Evolutionary conservation across 1,140 invertebrate species (phyloP).

Genomic region (Cotesia vestalis): DNA sequence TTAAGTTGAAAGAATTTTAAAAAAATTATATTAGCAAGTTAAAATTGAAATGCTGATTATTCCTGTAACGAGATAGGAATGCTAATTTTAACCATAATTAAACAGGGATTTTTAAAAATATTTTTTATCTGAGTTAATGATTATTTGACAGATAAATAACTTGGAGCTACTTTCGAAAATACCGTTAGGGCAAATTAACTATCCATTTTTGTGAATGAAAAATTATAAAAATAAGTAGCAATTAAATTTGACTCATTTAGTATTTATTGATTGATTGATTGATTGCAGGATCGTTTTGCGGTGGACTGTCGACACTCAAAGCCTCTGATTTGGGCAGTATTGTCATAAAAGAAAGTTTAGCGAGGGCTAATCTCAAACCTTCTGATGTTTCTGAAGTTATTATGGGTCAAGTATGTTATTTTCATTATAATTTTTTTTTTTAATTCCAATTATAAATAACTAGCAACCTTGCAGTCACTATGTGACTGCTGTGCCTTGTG

Average conservation of each 20-base stretch:
- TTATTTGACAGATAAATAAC: slow-evolving; percentile 11
- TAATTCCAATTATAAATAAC: too few relatives aligned
- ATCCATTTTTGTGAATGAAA: slow-evolving; percentile 18
- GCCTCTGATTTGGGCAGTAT: slow-evolving; percentile 79
- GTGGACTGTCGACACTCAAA: slow-evolving; percentile 73
- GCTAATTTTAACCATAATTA: too few relatives aligned
- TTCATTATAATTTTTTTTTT: slow-evolving; percentile 20
- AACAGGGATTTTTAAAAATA: too few relatives aligned
- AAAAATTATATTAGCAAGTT: too few relatives aligned
- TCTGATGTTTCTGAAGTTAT: slow-evolving; percentile 85
- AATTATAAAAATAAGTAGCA: neutral
- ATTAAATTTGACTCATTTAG: neutral
- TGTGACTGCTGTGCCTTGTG: too few relatives aligned
- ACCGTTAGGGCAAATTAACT: slow-evolving; percentile 24
- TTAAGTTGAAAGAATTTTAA: neutral
- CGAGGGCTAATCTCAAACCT: slow-evolving; percentile 70
- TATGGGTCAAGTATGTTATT: slow-evolving; percentile 78
- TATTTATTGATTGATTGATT: slow-evolving; percentile 29
- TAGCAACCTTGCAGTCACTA: too few relatives aligned
- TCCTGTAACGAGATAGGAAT: too few relatives aligned
- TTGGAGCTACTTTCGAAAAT: slow-evolving; percentile 37
- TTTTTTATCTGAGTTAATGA: too few relatives aligned
- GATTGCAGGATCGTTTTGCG: slow-evolving; percentile 75
- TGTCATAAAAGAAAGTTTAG: slow-evolving; percentile 79
- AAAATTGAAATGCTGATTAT: too few relatives aligned